Conservation (phyloP, 1,140 invertebrate species). For the Leptinotarsa undecemlineata region DNA sequence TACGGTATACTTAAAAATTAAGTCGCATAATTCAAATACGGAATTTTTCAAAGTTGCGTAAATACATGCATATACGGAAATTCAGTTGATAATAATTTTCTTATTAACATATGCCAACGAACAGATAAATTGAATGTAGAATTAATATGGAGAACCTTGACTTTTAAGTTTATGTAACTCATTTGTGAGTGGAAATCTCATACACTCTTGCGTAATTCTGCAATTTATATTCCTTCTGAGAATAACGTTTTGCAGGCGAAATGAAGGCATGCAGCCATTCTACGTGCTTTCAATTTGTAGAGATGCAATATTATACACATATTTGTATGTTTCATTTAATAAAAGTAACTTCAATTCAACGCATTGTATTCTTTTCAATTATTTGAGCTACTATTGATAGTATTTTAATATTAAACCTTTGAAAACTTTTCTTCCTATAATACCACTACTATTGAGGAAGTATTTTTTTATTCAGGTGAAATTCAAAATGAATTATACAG, state of each 20-base stretch:
- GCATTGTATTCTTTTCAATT: neutral
- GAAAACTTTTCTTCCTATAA: neutral
- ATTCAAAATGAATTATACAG: too few relatives aligned
- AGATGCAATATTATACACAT: neutral
- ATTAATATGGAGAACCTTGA: slow-evolving; percentile 28
- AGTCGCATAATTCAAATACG: too few relatives aligned
- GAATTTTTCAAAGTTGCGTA: too few relatives aligned
- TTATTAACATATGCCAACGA: neutral
- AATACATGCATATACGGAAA: neutral
- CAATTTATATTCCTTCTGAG: slow-evolving; percentile 9
- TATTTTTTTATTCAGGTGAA: too few relatives aligned
- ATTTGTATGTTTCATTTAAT: neutral
- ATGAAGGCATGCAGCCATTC: neutral
- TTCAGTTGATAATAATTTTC: neutral
- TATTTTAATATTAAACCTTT: neutral
- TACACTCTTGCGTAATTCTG: slow-evolving; percentile 15
- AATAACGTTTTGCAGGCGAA: neutral
- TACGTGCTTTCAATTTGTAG: neutral
- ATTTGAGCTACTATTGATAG: neutral
- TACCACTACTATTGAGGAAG: neutral
- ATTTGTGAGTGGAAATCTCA: slow-evolving; percentile 32
- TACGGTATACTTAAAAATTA: too few relatives aligned
- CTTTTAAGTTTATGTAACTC: slow-evolving; percentile 30
- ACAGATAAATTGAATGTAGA: neutral
- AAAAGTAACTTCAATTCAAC: neutral